Percentiles rank a stretch among this genome's conserved stretches.
phyloP scores from a whole-genome alignment of 2,888 invertebrate species.

The Netelia fuscicornis region DNA sequence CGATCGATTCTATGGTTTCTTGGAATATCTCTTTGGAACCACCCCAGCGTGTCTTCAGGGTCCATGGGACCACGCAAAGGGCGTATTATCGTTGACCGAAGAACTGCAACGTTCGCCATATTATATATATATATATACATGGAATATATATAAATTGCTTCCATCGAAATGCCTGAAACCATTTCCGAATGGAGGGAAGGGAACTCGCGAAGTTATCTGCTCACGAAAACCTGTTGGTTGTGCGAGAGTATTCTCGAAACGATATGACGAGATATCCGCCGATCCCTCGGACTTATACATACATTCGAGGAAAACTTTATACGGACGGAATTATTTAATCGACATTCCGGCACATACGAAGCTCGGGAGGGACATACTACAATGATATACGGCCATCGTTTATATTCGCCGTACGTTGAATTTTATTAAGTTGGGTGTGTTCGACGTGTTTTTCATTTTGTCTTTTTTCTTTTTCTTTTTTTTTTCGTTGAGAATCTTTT shows the following conservation, averaged over 20 bases:
- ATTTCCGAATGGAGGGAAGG: slow-evolving; percentile 61
- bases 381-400: background rate
- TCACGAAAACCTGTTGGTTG: slow-evolving; percentile 65
- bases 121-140: no score
- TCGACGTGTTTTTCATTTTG: no score
- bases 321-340: slow-evolving; percentile 17
- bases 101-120: slow-evolving; percentile 6
- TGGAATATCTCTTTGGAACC: slow-evolving; percentile 39
- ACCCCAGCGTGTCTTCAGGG: slow-evolving; percentile 4
- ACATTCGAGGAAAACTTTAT: background rate
- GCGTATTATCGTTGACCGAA: slow-evolving; percentile 13
- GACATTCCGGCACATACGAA: background rate
- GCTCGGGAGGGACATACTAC: background rate
- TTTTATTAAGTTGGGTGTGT: background rate
- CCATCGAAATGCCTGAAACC: slow-evolving; percentile 21
- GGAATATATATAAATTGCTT: no score
- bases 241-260: slow-evolving; percentile 43
- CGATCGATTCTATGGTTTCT: slow-evolving; percentile 43
- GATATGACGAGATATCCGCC: slow-evolving; percentile 15
- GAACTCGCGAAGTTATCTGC: slow-evolving; percentile 31
- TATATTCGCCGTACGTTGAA: slow-evolving; percentile 1
- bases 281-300: slow-evolving; percentile 32
- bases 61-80: slow-evolving; percentile 16
- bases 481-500: no score
- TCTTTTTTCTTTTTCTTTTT: no score